phyloP scores from a whole-genome alignment of 2,797 vertebrate species.

The Alosa sapidissima region DNA sequence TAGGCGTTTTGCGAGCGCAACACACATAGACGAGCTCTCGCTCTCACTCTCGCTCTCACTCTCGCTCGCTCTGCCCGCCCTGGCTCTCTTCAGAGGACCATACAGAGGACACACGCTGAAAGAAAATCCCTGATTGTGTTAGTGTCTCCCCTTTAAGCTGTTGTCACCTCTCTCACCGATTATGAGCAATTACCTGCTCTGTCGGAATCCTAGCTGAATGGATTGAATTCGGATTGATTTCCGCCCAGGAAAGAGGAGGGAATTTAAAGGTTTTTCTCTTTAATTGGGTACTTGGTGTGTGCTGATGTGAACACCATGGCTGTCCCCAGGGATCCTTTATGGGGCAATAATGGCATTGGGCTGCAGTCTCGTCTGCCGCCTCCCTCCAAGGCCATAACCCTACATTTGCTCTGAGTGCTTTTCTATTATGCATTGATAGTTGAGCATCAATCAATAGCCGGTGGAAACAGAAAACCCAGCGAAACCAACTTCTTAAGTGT shows the following conservation, averaged over 20 bases:
- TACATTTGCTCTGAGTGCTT: constrained; percentile 88
- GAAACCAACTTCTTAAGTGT: constrained; percentile 88
- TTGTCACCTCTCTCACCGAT: constrained; percentile 84
- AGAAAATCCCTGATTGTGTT: constrained; percentile 78
- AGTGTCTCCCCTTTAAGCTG: constrained; percentile 78
- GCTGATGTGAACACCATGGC: constrained; percentile 81
- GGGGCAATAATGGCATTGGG: constrained; percentile 82
- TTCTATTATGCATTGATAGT: constrained; percentile 89
- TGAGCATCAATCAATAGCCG: constrained; percentile 86
- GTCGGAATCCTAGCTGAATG: constrained; percentile 83
- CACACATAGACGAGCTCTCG: not conserved
- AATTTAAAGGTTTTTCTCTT: constrained; percentile 84
- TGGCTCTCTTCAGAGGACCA: constrained; percentile 48
- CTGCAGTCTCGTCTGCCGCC: constrained; percentile 79
- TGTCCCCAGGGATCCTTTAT: constrained; percentile 81
- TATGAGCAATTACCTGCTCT: constrained; percentile 84
- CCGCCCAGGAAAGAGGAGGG: constrained; percentile 80
- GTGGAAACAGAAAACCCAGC: constrained; percentile 83
- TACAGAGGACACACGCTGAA: constrained; percentile 68
- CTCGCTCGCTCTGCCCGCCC: constrained; percentile 30
- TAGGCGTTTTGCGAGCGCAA: constrained; percentile 53
- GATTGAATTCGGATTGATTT: constrained; percentile 89
- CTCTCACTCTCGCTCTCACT: constrained; percentile 30
- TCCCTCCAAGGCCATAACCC: constrained; percentile 85
- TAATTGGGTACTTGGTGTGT: constrained; percentile 88